Conservation (phyloP, 2,797 vertebrate species). For the Neomorphus geoffroyi region DNA sequence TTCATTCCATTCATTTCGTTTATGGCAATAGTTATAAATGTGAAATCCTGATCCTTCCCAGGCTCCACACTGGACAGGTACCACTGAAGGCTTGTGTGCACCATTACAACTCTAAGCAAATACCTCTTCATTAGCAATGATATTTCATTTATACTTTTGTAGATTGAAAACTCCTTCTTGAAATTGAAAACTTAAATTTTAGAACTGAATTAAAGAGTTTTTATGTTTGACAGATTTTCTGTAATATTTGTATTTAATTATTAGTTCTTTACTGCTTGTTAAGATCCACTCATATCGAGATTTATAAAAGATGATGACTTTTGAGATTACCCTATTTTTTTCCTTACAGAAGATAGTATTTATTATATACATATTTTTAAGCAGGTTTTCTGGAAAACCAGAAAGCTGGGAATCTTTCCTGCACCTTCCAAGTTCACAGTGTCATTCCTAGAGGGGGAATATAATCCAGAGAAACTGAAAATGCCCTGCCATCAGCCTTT, state of each 20-base stretch:
- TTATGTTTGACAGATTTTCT: neutral
- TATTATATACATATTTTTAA: neutral
- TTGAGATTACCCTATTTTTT: neutral
- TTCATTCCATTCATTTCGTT: accelerated
- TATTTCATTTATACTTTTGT: neutral
- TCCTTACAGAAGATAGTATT: neutral
- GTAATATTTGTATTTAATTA: neutral
- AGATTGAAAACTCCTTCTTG: neutral
- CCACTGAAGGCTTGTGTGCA: neutral
- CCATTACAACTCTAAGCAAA: neutral
- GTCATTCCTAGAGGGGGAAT: neutral
- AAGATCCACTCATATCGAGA: neutral
- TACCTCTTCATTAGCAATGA: neutral
- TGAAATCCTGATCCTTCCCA: neutral
- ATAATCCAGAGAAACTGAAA: neutral
- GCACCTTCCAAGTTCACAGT: neutral
- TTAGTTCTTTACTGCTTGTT: neutral
- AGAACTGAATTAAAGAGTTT: neutral
- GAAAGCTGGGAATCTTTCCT: neutral
- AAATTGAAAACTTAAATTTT: neutral
- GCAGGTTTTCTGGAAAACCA: neutral
- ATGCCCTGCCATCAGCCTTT: slow-evolving; percentile 12
- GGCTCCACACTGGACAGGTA: neutral
- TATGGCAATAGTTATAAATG: neutral
- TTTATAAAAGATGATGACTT: neutral